A percentile compares a stretch with the other conserved stretches of the same genome.
Evolutionary conservation across 2,797 vertebrate species (phyloP).

Genomic region (Pangasius larnaudii): DNA sequence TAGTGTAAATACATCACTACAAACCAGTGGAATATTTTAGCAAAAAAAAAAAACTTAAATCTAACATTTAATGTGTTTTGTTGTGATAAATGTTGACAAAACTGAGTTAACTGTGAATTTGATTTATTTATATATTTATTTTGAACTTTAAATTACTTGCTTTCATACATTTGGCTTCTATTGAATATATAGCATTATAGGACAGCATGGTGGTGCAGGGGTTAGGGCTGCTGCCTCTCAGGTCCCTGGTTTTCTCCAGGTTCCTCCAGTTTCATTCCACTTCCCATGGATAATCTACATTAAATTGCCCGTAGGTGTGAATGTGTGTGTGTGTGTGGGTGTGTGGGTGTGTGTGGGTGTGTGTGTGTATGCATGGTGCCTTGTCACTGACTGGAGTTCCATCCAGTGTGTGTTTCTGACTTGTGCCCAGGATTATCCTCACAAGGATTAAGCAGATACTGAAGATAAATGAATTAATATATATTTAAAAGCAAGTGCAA

Average conservation of each 20-base stretch:
- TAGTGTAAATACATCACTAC: background rate
- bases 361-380: background rate
- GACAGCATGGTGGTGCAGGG: background rate
- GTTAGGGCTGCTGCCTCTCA: background rate
- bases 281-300: background rate
- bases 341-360: background rate
- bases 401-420: background rate
- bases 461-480: background rate
- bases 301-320: background rate
- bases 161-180: background rate
- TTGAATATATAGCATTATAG: background rate
- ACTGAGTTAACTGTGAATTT: background rate
- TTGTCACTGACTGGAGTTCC: background rate
- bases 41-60: background rate
- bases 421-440: background rate
- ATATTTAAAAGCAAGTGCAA: background rate
- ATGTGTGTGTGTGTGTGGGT: background rate
- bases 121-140: background rate
- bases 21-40: background rate
- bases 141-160: background rate
- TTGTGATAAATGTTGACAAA: background rate
- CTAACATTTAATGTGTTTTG: background rate
- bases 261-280: background rate
- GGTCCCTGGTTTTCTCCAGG: background rate
- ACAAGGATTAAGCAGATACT: background rate